Conservation (phyloP, 1,140 invertebrate species). For the Magallana angulata region DNA sequence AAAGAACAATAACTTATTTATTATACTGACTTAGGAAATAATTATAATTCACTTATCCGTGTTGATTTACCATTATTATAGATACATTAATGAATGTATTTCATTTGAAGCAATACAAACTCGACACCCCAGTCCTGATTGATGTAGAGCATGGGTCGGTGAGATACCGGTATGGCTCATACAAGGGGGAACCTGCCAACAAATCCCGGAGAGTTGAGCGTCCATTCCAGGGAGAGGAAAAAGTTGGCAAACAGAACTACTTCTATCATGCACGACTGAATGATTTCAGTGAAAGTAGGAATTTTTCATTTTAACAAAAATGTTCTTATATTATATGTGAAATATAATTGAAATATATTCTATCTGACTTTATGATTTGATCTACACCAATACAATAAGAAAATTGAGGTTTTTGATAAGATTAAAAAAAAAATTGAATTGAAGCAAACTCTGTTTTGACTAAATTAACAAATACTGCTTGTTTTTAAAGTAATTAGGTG, state of each 20-base stretch:
- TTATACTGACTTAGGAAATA: neutral
- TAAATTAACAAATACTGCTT: neutral
- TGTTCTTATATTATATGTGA: too few relatives aligned
- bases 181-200: slow-evolving; percentile 54
- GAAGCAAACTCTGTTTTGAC: too few relatives aligned
- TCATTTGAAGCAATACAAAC: slow-evolving; percentile 60
- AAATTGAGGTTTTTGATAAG: too few relatives aligned
- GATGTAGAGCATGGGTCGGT: slow-evolving; percentile 75
- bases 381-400: too few relatives aligned
- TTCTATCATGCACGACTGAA: slow-evolving; percentile 74
- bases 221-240: slow-evolving; percentile 68
- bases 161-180: slow-evolving; percentile 66
- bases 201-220: slow-evolving; percentile 61
- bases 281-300: slow-evolving; percentile 71
- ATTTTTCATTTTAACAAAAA: too few relatives aligned
- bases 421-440: too few relatives aligned
- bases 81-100: neutral
- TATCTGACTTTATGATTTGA: too few relatives aligned
- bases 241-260: slow-evolving; percentile 71
- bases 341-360: too few relatives aligned
- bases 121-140: slow-evolving; percentile 72
- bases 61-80: neutral
- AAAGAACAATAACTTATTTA: too few relatives aligned
- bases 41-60: neutral
- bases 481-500: neutral